phyloP scores from a whole-genome alignment of 2,888 invertebrate genomes.

The Stictocephala bisonia region DNA sequence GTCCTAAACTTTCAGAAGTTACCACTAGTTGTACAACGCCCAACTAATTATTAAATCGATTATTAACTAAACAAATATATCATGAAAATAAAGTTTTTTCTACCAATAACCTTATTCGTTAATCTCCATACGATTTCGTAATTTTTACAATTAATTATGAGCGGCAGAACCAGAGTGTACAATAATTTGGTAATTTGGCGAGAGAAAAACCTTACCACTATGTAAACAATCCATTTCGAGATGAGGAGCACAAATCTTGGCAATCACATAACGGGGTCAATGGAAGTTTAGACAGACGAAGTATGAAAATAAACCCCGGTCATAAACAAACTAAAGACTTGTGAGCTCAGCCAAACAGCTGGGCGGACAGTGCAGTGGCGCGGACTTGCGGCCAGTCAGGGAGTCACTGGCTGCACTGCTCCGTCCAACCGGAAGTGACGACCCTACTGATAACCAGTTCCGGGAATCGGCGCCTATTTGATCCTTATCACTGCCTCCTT shows the following conservation, averaged over 20 bases:
- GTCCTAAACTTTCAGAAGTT: no score
- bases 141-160: no score
- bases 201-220: conserved; percentile 24
- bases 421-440: conserved; percentile 20
- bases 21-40: no score
- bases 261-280: conserved; percentile 20
- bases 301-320: conserved; percentile 7
- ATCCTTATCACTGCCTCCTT: conserved; percentile 20
- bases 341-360: neutral
- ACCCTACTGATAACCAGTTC: conserved; percentile 22
- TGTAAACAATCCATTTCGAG: conserved; percentile 24
- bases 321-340: conserved; percentile 5
- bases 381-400: neutral
- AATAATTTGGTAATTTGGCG: no score
- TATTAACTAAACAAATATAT: no score
- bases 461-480: neutral
- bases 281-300: neutral
- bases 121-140: no score
- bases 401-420: neutral
- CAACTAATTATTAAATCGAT: no score
- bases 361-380: neutral
- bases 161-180: no score
- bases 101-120: no score
- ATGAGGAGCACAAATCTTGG: neutral
- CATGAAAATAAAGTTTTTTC: no score